Conservation (phyloP, 2,888 invertebrate species). For the Drosophila conformis region DNA sequence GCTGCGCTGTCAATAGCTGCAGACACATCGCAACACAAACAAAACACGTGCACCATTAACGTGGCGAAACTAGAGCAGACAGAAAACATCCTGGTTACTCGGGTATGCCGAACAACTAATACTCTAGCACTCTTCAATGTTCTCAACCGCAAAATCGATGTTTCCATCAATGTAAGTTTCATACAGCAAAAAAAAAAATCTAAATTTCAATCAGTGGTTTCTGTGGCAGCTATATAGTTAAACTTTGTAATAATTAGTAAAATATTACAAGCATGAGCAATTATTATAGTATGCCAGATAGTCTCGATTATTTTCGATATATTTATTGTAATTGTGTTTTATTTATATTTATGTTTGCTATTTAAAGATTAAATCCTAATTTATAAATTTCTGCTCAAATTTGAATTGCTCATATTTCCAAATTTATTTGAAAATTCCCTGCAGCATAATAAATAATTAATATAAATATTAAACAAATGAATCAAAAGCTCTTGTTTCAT, state of each 20-base stretch:
- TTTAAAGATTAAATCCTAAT: not conserved
- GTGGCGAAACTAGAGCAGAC: conserved; percentile 1
- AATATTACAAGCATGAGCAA: not conserved
- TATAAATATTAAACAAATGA: not conserved
- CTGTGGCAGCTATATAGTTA: not conserved
- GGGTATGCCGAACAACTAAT: not conserved
- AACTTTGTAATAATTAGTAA: not conserved
- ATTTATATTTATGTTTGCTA: not conserved
- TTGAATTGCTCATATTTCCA: not conserved
- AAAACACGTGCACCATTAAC: conserved; percentile 9
- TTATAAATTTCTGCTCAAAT: not conserved
- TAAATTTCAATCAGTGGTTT: no score
- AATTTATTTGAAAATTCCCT: not conserved
- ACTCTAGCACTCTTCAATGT: not conserved
- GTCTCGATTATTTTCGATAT: not conserved
- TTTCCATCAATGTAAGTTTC: no score
- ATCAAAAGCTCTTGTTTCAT: not conserved
- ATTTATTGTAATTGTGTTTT: not conserved
- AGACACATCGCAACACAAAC: conserved; percentile 17
- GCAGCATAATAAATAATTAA: not conserved
- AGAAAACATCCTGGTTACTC: no score
- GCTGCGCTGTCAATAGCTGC: conserved; percentile 32
- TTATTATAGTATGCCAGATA: not conserved
- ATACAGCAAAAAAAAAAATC: no score
- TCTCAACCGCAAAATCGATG: not conserved